A percentile compares a stretch with the other conserved stretches of the same genome.
Evolutionary conservation across 2,888 invertebrate species (phyloP).

Genomic region (Xestoiulus laeticollis): DNA sequence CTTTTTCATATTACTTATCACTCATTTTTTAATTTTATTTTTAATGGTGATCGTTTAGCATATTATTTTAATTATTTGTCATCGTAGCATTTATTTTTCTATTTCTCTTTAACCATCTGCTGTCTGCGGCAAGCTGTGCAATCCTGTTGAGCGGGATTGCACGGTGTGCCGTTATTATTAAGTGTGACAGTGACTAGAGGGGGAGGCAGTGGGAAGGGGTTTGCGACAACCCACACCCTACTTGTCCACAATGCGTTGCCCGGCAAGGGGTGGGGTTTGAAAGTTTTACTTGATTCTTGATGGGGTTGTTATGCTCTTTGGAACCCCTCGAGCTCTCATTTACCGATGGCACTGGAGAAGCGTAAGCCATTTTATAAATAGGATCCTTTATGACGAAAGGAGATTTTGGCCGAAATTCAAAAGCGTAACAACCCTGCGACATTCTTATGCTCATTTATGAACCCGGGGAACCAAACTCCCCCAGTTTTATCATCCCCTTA

Average conservation of each 20-base stretch:
- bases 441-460: not conserved
- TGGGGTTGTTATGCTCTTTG: not conserved
- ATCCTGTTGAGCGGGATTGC: slow-evolving; percentile 12
- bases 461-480: not conserved
- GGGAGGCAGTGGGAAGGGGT: slow-evolving; percentile 44
- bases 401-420: not conserved
- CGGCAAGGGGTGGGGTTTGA: not conserved
- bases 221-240: not conserved
- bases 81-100: slow-evolving; percentile 47
- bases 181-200: slow-evolving; percentile 38
- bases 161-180: not conserved
- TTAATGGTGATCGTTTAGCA: slow-evolving; percentile 45
- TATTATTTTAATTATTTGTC: slow-evolving; percentile 44
- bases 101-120: slow-evolving; percentile 39
- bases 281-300: not conserved
- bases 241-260: slow-evolving; percentile 1
- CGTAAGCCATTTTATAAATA: too few relatives aligned
- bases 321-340: not conserved
- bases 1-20: slow-evolving; percentile 47
- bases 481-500: not conserved
- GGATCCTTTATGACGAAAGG: too few relatives aligned
- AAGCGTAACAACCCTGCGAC: not conserved
- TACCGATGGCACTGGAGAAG: too few relatives aligned
- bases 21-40: slow-evolving; percentile 45
- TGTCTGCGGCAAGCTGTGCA: slow-evolving; percentile 23